A percentile compares a stretch with the other conserved stretches of the same genome.
Evolutionary conservation across 2,888 invertebrate species (phyloP).

Genomic region (Agrotis ipsilon): DNA sequence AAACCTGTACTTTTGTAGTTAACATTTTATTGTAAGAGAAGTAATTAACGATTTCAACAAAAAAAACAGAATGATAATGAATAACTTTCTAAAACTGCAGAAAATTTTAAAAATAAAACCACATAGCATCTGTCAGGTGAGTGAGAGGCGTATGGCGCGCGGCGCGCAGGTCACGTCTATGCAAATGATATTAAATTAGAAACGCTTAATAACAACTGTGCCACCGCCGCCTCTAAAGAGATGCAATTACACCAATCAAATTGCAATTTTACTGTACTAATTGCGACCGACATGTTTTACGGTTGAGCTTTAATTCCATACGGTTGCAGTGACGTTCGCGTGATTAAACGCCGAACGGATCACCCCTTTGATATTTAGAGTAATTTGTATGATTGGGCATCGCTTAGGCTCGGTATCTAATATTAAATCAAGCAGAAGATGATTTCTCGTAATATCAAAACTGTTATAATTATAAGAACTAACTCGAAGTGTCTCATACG

Average conservation of each 20-base stretch:
- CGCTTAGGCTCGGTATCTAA: constrained; percentile 5
- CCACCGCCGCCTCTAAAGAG: constrained; percentile 85
- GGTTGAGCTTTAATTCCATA: constrained; percentile 75
- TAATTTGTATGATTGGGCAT: constrained; percentile 32
- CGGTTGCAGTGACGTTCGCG: constrained; percentile 60
- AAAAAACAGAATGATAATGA: neutral
- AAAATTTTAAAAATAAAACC: neutral
- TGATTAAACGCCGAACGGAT: constrained; percentile 51
- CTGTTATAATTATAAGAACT: neutral
- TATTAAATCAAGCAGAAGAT: neutral
- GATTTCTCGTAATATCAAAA: neutral
- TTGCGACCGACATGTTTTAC: constrained; percentile 87
- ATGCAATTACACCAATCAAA: constrained; percentile 91
- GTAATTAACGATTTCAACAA: too few relatives aligned
- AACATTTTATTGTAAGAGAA: neutral
- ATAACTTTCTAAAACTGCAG: neutral
- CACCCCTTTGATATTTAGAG: constrained; percentile 50
- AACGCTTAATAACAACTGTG: constrained; percentile 91
- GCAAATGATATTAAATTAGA: constrained; percentile 91
- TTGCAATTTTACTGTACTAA: constrained; percentile 89
- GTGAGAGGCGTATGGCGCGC: constrained; percentile 64
- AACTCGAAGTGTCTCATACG: neutral
- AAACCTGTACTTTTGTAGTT: neutral
- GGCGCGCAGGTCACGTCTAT: constrained; percentile 87
- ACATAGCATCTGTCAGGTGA: neutral